These are phyloP conservation scores for Pseudocheirus occidentalis DNA, from an alignment of 2,797 vertebrate species.

Conservation along the genomic window DNA sequence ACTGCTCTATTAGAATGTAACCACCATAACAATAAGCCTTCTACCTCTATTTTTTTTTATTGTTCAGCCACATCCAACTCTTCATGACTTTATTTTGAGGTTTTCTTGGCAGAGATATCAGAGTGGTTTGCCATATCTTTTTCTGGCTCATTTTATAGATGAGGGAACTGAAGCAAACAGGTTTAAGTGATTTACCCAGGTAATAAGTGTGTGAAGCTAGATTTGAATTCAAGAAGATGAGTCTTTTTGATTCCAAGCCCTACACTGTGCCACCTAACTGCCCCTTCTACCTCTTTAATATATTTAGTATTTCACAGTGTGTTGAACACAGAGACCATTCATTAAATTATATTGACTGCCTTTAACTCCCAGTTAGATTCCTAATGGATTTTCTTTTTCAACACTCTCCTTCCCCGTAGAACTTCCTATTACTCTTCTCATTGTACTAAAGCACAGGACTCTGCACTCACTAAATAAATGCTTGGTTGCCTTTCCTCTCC, in stretches of 20 bases:
- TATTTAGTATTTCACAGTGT: neutral
- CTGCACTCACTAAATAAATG: neutral
- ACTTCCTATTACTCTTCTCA: neutral
- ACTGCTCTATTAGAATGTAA: neutral
- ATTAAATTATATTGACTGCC: neutral
- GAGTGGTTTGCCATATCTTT: neutral
- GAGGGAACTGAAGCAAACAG: neutral
- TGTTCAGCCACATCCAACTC: neutral
- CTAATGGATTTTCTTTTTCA: constrained; percentile 15
- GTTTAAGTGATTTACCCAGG: neutral
- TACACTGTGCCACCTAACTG: neutral
- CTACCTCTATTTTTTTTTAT: neutral
- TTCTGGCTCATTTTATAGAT: neutral
- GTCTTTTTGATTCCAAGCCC: neutral
- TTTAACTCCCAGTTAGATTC: neutral
- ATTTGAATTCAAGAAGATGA: neutral
- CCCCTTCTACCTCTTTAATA: neutral
- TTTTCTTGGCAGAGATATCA: neutral
- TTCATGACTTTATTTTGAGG: neutral
- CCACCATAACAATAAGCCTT: neutral
- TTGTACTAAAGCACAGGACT: neutral
- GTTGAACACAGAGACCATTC: neutral
- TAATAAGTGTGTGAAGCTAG: neutral
- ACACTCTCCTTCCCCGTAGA: neutral
- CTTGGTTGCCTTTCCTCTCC: neutral